Evolutionary conservation across 2,797 vertebrate species (phyloP).

Genomic region (Gouania willdenowi): DNA sequence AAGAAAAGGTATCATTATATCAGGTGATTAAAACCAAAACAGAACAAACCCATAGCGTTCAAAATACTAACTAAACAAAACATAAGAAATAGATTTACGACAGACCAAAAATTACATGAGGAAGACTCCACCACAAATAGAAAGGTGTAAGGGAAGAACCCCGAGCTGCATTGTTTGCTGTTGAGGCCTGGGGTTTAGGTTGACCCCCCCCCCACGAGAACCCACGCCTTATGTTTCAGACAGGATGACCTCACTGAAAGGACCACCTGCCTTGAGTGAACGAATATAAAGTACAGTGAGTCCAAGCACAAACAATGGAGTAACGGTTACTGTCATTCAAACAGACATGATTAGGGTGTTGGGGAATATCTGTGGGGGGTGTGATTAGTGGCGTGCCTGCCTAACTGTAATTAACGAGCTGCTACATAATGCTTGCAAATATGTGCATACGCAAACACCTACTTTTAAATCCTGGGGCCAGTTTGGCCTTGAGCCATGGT

Average conservation of each 20-base stretch:
- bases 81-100: no score
- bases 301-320: slow-evolving; percentile 51
- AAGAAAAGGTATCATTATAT: no score
- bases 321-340: slow-evolving; percentile 57
- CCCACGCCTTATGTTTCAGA: slow-evolving; percentile 49
- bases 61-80: no score
- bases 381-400: slow-evolving; percentile 43
- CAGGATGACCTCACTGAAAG: slow-evolving; percentile 52
- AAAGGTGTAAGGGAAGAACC: slow-evolving; percentile 21
- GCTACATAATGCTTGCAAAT: slow-evolving; percentile 31
- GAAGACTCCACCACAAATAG: slow-evolving; percentile 19
- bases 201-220: slow-evolving; percentile 28
- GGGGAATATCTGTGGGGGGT: slow-evolving; percentile 46
- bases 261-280: slow-evolving; percentile 65
- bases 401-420: slow-evolving; percentile 53
- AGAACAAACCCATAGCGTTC: no score
- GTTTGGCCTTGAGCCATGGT: slow-evolving; percentile 36
- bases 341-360: slow-evolving; percentile 20
- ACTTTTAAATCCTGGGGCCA: slow-evolving; percentile 7
- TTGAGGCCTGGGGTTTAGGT: slow-evolving; percentile 16
- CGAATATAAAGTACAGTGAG: slow-evolving; percentile 48
- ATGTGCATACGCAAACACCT: slow-evolving; percentile 28
- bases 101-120: neutral
- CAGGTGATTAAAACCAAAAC: no score
- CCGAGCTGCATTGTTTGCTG: slow-evolving; percentile 29